phyloP scores from a whole-genome alignment of 2,888 invertebrate genomes.

The Oxycera nigricornis region DNA sequence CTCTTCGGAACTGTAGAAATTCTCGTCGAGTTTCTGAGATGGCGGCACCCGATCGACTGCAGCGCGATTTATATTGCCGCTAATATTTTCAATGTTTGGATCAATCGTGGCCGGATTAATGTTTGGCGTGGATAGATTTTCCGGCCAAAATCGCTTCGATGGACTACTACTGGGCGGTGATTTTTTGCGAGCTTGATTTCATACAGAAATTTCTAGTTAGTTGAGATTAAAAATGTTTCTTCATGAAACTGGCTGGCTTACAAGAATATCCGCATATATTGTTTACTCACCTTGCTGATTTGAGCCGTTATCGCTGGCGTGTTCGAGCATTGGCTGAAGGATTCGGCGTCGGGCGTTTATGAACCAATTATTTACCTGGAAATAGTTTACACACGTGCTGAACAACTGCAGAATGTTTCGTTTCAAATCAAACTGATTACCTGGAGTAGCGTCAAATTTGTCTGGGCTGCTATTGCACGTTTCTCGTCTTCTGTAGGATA shows the following conservation, averaged over 20 bases:
- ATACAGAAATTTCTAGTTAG: slow-evolving; percentile 41
- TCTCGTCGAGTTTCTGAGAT: slow-evolving; percentile 46
- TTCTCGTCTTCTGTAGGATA: slow-evolving; percentile 96
- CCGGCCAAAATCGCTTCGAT: slow-evolving; percentile 47
- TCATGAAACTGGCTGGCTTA: not conserved
- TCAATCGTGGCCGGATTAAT: slow-evolving; percentile 47
- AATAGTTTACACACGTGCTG: not conserved
- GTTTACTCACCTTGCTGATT: slow-evolving; percentile 45
- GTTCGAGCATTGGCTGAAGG: slow-evolving; percentile 89
- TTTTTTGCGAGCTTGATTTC: slow-evolving; percentile 45
- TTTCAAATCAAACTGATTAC: slow-evolving; percentile 40
- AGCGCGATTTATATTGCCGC: slow-evolving; percentile 48
- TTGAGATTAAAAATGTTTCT: slow-evolving; percentile 19
- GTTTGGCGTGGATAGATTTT: slow-evolving; percentile 42
- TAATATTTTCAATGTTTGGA: slow-evolving; percentile 50
- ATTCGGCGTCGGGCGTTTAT: slow-evolving; percentile 92
- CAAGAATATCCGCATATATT: not conserved
- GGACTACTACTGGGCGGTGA: slow-evolving; percentile 41
- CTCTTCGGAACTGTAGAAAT: slow-evolving; percentile 50
- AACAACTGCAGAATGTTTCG: not conserved
- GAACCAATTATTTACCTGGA: slow-evolving; percentile 87
- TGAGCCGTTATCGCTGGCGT: slow-evolving; percentile 49
- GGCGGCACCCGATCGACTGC: slow-evolving; percentile 46
- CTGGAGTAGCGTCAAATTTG: slow-evolving; percentile 85
- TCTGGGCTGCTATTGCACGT: slow-evolving; percentile 85